These are phyloP conservation scores for Engraulis encrasicolus DNA, from an alignment of 2,113 vertebrate species.

Conservation along the genomic window DNA sequence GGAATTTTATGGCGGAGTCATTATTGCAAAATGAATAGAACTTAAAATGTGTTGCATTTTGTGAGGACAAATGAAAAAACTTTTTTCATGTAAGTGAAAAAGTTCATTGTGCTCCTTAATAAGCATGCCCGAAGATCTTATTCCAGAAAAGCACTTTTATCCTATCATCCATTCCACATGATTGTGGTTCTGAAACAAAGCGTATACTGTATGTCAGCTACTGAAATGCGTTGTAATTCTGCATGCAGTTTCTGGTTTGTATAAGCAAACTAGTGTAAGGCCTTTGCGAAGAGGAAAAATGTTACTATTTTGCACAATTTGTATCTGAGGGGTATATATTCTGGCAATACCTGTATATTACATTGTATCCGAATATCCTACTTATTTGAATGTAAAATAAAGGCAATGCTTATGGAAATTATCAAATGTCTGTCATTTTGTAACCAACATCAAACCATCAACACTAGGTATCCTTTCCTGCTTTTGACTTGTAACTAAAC, in stretches of 20 bases:
- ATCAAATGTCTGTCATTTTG: not conserved
- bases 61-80: constrained; percentile 19
- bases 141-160: constrained; percentile 36
- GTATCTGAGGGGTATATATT: constrained; percentile 51
- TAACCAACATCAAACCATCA: no score
- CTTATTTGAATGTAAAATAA: constrained; percentile 66
- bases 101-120: constrained; percentile 25
- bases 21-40: not conserved
- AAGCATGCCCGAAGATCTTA: constrained; percentile 20
- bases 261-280: constrained; percentile 62
- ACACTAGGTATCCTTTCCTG: no score
- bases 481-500: no score
- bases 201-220: constrained; percentile 4
- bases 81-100: constrained; percentile 29
- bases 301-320: constrained; percentile 69
- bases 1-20: not conserved
- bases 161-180: constrained; percentile 42
- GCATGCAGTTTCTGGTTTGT: constrained; percentile 71
- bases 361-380: constrained; percentile 62
- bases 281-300: constrained; percentile 60
- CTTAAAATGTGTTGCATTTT: constrained; percentile 11
- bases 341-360: constrained; percentile 61
- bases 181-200: constrained; percentile 29
- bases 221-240: constrained; percentile 62
- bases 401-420: constrained; percentile 44